phyloP scores from a whole-genome alignment of 2,888 invertebrate species.

The Achlya flavicornis region DNA sequence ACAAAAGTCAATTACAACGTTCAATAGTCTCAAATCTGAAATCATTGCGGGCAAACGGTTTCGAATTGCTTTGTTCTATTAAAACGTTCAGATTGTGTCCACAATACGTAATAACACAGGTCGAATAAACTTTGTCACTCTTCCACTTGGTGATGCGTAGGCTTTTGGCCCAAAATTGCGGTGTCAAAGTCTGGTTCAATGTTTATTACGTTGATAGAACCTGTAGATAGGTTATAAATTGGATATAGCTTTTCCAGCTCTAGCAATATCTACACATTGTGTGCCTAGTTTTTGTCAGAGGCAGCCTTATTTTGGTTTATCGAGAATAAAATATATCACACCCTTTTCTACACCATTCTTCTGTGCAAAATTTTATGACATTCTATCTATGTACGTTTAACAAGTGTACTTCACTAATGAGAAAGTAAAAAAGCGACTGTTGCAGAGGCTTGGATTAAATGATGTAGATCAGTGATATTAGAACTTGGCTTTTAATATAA shows the following conservation, averaged over 20 bases:
- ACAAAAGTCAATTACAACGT: slow-evolving; percentile 27
- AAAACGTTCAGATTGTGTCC: slow-evolving; percentile 35
- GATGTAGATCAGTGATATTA: too few species aligned
- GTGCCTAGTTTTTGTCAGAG: neutral
- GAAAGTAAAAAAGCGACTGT: too few species aligned
- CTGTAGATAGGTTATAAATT: neutral
- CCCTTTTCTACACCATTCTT: too few species aligned
- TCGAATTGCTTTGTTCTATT: slow-evolving; percentile 39
- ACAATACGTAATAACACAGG: slow-evolving; percentile 6
- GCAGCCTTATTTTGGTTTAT: neutral
- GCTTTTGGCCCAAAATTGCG: slow-evolving; percentile 6
- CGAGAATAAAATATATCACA: too few species aligned
- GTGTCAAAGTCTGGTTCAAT: slow-evolving; percentile 1
- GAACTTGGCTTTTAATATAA: too few species aligned
- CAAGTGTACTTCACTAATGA: too few species aligned
- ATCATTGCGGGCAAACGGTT: slow-evolving; percentile 37
- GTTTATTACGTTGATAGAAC: neutral
- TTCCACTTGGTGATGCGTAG: slow-evolving; percentile 5
- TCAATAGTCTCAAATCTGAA: slow-evolving; percentile 31
- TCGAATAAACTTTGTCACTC: slow-evolving; percentile 9
- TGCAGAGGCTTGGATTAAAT: too few species aligned
- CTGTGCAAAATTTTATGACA: too few species aligned
- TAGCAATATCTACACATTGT: neutral
- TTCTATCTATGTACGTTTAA: too few species aligned
- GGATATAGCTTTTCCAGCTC: neutral